Evolutionary conservation across 30 jellyfish, hydroid and myxozoan species (phyloP).

Genomic region (Turritopsis rubra): DNA sequence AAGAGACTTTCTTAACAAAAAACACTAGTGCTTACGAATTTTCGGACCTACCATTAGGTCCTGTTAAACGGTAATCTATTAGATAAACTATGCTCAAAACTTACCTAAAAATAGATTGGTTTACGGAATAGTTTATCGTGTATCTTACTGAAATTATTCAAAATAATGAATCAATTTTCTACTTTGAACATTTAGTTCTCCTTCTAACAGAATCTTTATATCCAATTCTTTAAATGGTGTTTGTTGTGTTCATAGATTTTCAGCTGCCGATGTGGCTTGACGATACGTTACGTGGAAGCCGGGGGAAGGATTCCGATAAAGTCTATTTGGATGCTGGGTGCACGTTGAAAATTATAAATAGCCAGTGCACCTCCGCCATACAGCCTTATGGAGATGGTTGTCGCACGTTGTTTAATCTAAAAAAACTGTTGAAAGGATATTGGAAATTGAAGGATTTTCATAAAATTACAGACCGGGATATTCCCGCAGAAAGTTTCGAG

Average conservation of each 20-base stretch:
- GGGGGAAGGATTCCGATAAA: slow-evolving; percentile 15
- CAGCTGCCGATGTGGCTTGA: slow-evolving; percentile 22
- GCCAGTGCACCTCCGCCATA: slow-evolving; percentile 12
- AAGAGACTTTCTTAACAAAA: too few species aligned
- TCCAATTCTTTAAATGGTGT: too few species aligned
- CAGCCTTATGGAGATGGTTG: slow-evolving; percentile 17
- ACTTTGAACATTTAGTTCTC: too few species aligned
- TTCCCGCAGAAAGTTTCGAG: slow-evolving; percentile 22
- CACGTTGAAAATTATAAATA: neutral
- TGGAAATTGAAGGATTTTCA: slow-evolving; percentile 10
- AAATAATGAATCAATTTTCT: too few species aligned
- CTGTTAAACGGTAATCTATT: too few species aligned
- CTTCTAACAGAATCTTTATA: too few species aligned
- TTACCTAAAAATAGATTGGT: too few species aligned
- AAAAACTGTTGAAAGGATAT: slow-evolving; percentile 16
- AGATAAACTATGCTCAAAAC: too few species aligned
- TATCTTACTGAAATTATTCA: too few species aligned
- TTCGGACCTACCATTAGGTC: too few species aligned
- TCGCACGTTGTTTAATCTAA: slow-evolving; percentile 4
- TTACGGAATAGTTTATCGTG: too few species aligned
- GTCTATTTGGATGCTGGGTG: slow-evolving; percentile 14
- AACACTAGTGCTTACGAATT: too few species aligned
- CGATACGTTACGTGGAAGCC: slow-evolving; percentile 12
- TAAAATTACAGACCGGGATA: slow-evolving; percentile 17
- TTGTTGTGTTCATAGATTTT: neutral